A percentile compares a stretch with the other conserved stretches of the same genome.
Conservation (phyloP, 2,113 vertebrate species). For the Microtus pennsylvanicus region DNA sequence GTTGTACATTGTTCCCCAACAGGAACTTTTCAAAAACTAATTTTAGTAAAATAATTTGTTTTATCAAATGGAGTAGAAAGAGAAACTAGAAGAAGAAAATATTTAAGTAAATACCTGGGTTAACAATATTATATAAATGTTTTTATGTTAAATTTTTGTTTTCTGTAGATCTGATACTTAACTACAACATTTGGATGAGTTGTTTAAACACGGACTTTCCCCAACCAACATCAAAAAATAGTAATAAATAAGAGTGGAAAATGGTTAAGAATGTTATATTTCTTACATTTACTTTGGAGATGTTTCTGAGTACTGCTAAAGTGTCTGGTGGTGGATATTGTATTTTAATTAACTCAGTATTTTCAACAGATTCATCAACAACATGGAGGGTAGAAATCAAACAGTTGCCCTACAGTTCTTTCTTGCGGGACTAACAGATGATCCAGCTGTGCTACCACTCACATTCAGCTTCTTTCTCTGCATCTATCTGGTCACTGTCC, state of each 20-base stretch:
- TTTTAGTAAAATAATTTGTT: not conserved
- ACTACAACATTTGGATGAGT: not conserved
- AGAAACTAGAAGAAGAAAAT: not conserved
- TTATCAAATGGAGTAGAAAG: not conserved
- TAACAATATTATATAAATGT: not conserved
- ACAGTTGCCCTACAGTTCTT: not conserved
- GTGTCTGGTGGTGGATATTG: not conserved
- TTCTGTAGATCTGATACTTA: not conserved
- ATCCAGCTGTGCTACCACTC: not conserved
- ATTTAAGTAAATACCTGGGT: not conserved
- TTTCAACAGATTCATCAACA: not conserved
- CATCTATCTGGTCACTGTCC: not conserved
- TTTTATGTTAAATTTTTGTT: not conserved
- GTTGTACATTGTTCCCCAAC: not conserved
- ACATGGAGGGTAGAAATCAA: not conserved
- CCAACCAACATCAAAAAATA: not conserved
- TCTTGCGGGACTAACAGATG: conserved; percentile 26
- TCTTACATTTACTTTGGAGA: not conserved
- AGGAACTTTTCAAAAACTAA: not conserved
- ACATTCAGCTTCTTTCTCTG: not conserved
- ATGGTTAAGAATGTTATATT: not conserved
- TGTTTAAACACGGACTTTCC: not conserved
- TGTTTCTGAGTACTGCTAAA: not conserved
- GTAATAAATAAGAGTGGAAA: not conserved
- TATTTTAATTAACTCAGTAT: not conserved